These are phyloP conservation scores for Salvelinus fontinalis DNA, from an alignment of 2,113 vertebrate genomes.

Conservation along the genomic window DNA sequence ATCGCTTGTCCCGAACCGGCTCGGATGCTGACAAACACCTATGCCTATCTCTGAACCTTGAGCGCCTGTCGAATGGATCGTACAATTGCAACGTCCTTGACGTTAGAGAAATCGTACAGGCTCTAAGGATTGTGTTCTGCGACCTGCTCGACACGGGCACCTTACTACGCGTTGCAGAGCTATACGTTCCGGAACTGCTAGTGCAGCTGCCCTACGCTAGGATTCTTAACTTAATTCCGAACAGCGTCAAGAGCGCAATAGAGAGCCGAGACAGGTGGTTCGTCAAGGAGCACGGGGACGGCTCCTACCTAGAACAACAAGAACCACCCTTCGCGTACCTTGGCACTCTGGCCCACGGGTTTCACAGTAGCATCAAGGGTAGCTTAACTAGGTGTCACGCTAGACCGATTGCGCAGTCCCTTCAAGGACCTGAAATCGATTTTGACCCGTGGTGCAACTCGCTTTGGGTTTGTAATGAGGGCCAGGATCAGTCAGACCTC, in stretches of 20 bases:
- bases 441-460: neutral
- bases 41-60: neutral
- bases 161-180: no score
- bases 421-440: neutral
- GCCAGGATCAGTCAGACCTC: neutral
- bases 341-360: neutral
- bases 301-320: neutral
- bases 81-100: neutral
- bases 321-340: neutral
- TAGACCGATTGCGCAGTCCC: neutral
- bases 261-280: neutral
- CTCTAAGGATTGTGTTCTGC: neutral
- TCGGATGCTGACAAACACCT: neutral
- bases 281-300: neutral
- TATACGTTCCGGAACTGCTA: neutral
- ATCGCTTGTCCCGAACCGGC: neutral
- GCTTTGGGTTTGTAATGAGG: neutral
- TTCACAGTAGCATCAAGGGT: neutral
- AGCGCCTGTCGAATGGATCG: neutral
- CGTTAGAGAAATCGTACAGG: neutral
- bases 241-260: no score
- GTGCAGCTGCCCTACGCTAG: neutral
- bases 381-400: neutral
- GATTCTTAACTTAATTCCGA: no score
- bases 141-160: neutral